Conservation (phyloP, 2,797 vertebrate genomes). For the Ataeniobius toweri region DNA sequence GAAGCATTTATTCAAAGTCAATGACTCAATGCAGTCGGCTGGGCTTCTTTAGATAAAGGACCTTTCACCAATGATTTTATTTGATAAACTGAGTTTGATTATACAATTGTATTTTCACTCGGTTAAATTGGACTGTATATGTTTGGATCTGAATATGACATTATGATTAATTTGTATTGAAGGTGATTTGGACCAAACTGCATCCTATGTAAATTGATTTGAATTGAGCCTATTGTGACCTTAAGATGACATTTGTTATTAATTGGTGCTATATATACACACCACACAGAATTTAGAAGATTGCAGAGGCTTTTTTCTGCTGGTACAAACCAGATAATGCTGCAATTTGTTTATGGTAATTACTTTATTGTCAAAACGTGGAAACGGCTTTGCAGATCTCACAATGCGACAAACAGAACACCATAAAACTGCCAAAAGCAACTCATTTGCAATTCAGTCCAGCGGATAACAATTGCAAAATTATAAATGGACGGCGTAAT, state of each 20-base stretch:
- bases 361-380: slow-evolving; percentile 60
- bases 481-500: slow-evolving; percentile 49
- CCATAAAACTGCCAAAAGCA: slow-evolving; percentile 51
- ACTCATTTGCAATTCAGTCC: slow-evolving; percentile 46
- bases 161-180: no score
- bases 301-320: neutral
- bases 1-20: neutral
- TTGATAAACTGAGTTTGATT: no score
- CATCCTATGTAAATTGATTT: no score
- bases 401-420: slow-evolving; percentile 41
- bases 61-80: no score
- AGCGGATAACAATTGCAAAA: slow-evolving; percentile 47
- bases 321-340: slow-evolving; percentile 27
- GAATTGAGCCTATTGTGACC: no score
- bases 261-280: neutral
- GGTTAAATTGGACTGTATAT: no score
- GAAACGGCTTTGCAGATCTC: slow-evolving; percentile 47
- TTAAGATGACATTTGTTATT: neutral
- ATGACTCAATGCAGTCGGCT: neutral
- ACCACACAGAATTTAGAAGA: neutral
- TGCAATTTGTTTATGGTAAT: slow-evolving; percentile 68
- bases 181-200: no score
- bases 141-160: no score
- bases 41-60: no score
- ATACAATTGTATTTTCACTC: no score